phyloP scores from a whole-genome alignment of 2,113 vertebrate genomes.

The Campylorhamphus procurvoides region DNA sequence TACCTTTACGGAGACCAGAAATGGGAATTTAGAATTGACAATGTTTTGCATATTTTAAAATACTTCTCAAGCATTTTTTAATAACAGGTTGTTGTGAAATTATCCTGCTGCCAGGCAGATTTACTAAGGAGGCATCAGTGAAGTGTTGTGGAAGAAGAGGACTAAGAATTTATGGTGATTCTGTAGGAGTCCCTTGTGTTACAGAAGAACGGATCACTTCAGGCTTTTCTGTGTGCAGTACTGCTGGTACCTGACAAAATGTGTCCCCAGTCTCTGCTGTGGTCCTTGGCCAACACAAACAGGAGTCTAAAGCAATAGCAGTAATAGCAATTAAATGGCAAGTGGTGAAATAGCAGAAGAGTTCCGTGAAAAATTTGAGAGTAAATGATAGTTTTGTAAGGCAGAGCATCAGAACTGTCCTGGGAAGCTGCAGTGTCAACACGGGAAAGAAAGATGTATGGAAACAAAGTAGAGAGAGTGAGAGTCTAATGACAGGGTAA shows the following conservation, averaged over 20 bases:
- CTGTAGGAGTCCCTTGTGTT: background rate
- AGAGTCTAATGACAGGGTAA: slow-evolving; percentile 27
- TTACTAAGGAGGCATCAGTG: background rate
- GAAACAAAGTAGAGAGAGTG: background rate
- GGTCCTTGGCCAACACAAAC: slow-evolving; percentile 2
- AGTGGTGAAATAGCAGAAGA: background rate
- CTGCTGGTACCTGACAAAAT: slow-evolving; percentile 6
- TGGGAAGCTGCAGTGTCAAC: background rate
- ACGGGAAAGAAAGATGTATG: background rate
- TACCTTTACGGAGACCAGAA: background rate
- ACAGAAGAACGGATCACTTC: background rate
- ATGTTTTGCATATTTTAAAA: background rate
- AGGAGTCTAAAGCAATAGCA: background rate
- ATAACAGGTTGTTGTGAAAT: background rate
- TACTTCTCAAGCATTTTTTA: background rate
- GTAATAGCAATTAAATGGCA: slow-evolving; percentile 3
- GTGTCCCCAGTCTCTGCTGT: background rate
- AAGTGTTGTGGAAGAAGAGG: background rate
- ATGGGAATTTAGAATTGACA: background rate
- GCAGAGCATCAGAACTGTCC: background rate
- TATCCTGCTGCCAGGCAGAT: background rate
- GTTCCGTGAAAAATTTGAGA: background rate
- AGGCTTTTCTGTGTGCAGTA: background rate
- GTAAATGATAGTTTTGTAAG: background rate
- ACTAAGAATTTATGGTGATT: background rate